Percentiles rank a stretch among this genome's conserved stretches.
Evolutionary conservation across 2,888 invertebrate genomes (phyloP).

Genomic region (Myopa tessellatipennis): DNA sequence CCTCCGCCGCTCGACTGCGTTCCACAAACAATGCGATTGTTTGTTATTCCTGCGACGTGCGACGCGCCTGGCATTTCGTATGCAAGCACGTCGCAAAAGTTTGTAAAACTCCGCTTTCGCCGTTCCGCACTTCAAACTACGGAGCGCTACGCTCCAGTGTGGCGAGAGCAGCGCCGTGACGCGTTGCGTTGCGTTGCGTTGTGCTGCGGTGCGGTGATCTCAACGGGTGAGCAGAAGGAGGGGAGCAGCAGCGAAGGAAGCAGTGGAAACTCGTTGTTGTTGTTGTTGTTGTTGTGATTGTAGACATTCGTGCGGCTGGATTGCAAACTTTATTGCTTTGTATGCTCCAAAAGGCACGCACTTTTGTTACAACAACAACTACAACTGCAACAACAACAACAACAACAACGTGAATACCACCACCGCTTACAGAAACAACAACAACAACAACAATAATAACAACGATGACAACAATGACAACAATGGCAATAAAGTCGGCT

Average conservation of each 20-base stretch:
- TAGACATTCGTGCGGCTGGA: not conserved
- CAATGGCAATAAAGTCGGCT: conserved; percentile 1
- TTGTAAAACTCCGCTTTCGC: conserved; percentile 36
- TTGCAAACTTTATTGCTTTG: conserved; percentile 25
- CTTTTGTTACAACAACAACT: conserved; percentile 22
- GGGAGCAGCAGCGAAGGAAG: not conserved
- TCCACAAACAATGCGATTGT: conserved; percentile 19
- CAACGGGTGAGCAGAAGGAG: not conserved
- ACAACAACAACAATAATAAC: conserved; percentile 14
- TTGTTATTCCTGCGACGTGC: conserved; percentile 25
- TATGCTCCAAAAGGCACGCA: conserved; percentile 31
- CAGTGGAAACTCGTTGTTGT: not conserved
- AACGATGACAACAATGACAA: not conserved
- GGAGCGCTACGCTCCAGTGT: not conserved
- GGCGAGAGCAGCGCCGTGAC: not conserved
- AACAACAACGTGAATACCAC: not conserved
- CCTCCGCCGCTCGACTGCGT: conserved; percentile 30
- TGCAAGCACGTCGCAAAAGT: conserved; percentile 38
- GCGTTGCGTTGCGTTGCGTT: not conserved
- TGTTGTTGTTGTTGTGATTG: not conserved
- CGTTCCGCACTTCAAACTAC: not conserved
- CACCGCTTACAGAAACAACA: conserved; percentile 4
- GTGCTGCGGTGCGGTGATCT: not conserved
- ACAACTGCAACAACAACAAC: not conserved
- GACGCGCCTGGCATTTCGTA: conserved; percentile 32